Percentiles rank a stretch among this genome's conserved stretches.
Conservation (phyloP, 2,888 invertebrate genomes). For the Plagodis pulveraria region DNA sequence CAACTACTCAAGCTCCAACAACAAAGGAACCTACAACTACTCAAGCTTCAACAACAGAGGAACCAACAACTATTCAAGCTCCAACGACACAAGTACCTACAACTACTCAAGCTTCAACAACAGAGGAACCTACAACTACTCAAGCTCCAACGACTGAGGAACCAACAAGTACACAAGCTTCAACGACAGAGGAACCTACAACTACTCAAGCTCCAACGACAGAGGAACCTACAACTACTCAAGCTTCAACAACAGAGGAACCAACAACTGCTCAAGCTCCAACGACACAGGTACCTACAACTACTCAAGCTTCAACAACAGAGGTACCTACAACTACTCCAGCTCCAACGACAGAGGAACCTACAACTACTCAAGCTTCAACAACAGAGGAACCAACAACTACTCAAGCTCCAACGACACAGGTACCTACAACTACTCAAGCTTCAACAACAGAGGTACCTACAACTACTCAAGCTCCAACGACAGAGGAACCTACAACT, state of each 20-base stretch:
- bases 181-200: slow-evolving; percentile 8
- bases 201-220: slow-evolving; percentile 20
- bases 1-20: slow-evolving; percentile 3
- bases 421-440: background rate
- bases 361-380: background rate
- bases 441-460: background rate
- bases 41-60: slow-evolving; percentile 8
- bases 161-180: background rate
- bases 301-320: slow-evolving; percentile 3
- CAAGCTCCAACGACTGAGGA: slow-evolving; percentile 2
- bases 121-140: slow-evolving; percentile 3
- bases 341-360: background rate
- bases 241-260: slow-evolving; percentile 4
- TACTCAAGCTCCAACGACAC: background rate
- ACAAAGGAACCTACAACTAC: slow-evolving; percentile 1
- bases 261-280: slow-evolving; percentile 8
- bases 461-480: background rate
- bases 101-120: slow-evolving; percentile 8
- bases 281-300: slow-evolving; percentile 10
- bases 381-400: background rate
- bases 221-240: slow-evolving; percentile 4
- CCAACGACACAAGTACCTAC: slow-evolving; percentile 4
- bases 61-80: slow-evolving; percentile 10
- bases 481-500: background rate
- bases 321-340: background rate